These are phyloP conservation scores for Phenacoccus solenopsis DNA, from an alignment of 1,140 invertebrate species.

Conservation along the genomic window DNA sequence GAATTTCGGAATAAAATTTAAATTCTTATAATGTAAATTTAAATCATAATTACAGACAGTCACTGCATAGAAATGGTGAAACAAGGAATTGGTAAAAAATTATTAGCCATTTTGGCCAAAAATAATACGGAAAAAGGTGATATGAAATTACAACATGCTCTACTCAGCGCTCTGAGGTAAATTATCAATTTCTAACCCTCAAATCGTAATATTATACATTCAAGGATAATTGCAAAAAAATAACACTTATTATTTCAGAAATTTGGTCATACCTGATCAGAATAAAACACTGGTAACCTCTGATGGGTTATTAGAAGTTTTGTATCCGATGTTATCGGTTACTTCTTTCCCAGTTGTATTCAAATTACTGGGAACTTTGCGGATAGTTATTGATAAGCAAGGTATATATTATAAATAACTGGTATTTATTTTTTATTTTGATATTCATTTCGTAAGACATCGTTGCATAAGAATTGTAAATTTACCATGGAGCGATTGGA, in stretches of 20 bases:
- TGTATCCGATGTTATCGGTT: slow-evolving; percentile 57
- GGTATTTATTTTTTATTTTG: not conserved
- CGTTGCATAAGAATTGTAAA: too few relatives aligned
- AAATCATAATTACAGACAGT: slow-evolving; percentile 40
- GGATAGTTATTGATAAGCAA: slow-evolving; percentile 74
- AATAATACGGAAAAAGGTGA: slow-evolving; percentile 45
- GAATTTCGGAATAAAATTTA: not conserved
- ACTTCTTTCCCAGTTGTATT: slow-evolving; percentile 69
- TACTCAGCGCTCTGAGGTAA: slow-evolving; percentile 56
- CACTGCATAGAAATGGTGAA: slow-evolving; percentile 73
- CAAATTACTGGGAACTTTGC: slow-evolving; percentile 68
- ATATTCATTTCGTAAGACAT: not conserved
- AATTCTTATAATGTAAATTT: not conserved
- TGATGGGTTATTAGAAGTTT: slow-evolving; percentile 55
- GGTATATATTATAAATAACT: slow-evolving; percentile 32
- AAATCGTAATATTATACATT: not conserved
- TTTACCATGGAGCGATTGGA: not conserved
- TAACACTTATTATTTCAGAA: slow-evolving; percentile 39
- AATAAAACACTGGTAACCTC: slow-evolving; percentile 63
- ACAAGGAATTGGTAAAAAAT: slow-evolving; percentile 57
- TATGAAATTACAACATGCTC: slow-evolving; percentile 66
- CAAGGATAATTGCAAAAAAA: not conserved
- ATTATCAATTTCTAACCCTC: not conserved
- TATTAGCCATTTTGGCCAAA: slow-evolving; percentile 46
- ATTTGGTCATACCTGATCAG: slow-evolving; percentile 61